Conservation (phyloP, 2,888 invertebrate species). For the Eristalis arbustorum region DNA sequence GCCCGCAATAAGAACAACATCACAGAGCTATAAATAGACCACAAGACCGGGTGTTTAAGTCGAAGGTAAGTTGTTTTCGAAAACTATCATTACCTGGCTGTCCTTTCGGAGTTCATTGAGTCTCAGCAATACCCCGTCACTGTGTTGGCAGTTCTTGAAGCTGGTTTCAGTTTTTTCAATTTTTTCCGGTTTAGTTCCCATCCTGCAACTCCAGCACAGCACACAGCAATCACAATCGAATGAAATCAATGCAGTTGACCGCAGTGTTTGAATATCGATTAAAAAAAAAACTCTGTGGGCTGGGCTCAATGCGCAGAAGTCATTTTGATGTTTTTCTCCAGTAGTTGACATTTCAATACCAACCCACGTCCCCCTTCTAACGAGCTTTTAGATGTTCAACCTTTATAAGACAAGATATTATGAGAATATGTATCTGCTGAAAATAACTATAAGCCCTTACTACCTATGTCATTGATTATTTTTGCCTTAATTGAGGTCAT, state of each 20-base stretch:
- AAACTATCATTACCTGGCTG: slow-evolving; percentile 25
- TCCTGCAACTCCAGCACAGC: slow-evolving; percentile 2
- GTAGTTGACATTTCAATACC: slow-evolving; percentile 7
- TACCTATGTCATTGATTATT: neutral
- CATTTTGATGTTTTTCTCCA: neutral
- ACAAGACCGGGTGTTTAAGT: neutral
- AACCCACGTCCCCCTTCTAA: neutral
- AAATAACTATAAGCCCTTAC: too few species aligned
- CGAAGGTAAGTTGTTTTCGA: neutral
- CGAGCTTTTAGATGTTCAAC: neutral
- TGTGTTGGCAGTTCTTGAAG: slow-evolving; percentile 60
- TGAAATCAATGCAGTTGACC: slow-evolving; percentile 25
- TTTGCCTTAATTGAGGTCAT: neutral
- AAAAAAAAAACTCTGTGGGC: neutral
- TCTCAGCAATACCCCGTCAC: slow-evolving; percentile 37
- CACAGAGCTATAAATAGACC: slow-evolving; percentile 72
- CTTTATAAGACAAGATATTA: too few species aligned
- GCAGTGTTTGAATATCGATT: slow-evolving; percentile 49
- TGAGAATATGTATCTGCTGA: too few species aligned
- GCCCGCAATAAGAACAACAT: slow-evolving; percentile 71
- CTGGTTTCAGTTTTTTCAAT: slow-evolving; percentile 25
- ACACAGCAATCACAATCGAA: neutral
- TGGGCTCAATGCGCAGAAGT: slow-evolving; percentile 39
- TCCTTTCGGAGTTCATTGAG: slow-evolving; percentile 59
- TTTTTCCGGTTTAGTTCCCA: slow-evolving; percentile 31